Conservation (phyloP, 2,797 vertebrate species). For the Sciaenops ocellatus region DNA sequence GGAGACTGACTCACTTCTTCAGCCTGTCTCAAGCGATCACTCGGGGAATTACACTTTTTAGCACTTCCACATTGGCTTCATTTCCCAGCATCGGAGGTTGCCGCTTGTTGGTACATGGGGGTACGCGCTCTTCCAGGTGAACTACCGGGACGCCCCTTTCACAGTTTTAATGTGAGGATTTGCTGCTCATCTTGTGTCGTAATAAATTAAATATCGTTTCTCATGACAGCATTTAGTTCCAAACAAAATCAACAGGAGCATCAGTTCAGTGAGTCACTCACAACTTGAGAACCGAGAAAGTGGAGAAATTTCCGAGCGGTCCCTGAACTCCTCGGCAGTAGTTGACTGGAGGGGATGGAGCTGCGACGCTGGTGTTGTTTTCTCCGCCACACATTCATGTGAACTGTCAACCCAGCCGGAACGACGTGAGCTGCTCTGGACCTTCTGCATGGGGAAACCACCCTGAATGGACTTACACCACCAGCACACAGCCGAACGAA, state of each 20-base stretch:
- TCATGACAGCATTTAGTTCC: too few species aligned
- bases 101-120: too few species aligned
- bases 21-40: too few species aligned
- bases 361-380: constrained; percentile 71
- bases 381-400: constrained; percentile 54
- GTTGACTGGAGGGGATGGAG: constrained; percentile 66
- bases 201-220: not conserved
- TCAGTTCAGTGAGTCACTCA: not conserved
- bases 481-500: not conserved
- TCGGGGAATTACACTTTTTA: too few species aligned
- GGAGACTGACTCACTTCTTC: too few species aligned
- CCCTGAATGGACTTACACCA: constrained; percentile 46
- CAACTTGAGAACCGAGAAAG: not conserved
- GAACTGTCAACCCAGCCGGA: constrained; percentile 37
- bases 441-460: constrained; percentile 13
- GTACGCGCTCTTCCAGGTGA: too few species aligned
- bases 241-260: not conserved
- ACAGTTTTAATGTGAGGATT: not conserved
- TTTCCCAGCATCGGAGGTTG: too few species aligned
- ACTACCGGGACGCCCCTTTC: too few species aligned
- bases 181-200: too few species aligned
- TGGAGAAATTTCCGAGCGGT: constrained; percentile 43
- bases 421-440: constrained; percentile 51
- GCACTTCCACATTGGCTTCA: too few species aligned
- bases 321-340: constrained; percentile 61